These are phyloP conservation scores for Linyphia triangularis DNA, from an alignment of 2,888 invertebrate species.

Conservation along the genomic window DNA sequence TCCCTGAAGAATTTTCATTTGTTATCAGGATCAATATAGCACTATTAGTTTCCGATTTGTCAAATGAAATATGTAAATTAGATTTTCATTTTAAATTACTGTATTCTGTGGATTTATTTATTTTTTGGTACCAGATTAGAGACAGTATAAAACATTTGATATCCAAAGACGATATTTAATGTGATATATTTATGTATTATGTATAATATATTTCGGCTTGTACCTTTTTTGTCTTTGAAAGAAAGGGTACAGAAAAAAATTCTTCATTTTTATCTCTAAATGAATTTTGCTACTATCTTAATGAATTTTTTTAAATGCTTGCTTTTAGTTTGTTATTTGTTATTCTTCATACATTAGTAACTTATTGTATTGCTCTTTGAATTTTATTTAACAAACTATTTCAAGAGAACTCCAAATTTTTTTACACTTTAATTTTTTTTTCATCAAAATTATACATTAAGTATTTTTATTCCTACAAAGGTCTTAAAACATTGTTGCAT, in stretches of 20 bases:
- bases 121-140: slow-evolving; percentile 21
- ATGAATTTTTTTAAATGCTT: background rate
- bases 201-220: slow-evolving; percentile 15
- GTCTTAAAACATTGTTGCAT: no score
- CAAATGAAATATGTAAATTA: background rate
- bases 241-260: slow-evolving; percentile 34
- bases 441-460: no score
- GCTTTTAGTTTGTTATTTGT: no score
- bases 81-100: background rate
- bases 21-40: no score
- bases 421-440: no score
- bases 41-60: no score
- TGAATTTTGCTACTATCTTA: slow-evolving; percentile 38
- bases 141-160: background rate
- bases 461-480: no score
- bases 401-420: no score
- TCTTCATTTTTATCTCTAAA: slow-evolving; percentile 22
- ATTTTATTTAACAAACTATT: no score
- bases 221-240: slow-evolving; percentile 18
- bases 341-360: no score
- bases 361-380: no score
- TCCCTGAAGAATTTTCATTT: no score
- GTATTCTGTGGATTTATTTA: background rate
- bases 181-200: slow-evolving; percentile 43
- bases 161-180: slow-evolving; percentile 7